A percentile compares a stretch with the other conserved stretches of the same genome.
These are phyloP conservation scores for Gymnocephalus cernua DNA, from an alignment of 2,113 vertebrate species.

Conservation along the genomic window DNA sequence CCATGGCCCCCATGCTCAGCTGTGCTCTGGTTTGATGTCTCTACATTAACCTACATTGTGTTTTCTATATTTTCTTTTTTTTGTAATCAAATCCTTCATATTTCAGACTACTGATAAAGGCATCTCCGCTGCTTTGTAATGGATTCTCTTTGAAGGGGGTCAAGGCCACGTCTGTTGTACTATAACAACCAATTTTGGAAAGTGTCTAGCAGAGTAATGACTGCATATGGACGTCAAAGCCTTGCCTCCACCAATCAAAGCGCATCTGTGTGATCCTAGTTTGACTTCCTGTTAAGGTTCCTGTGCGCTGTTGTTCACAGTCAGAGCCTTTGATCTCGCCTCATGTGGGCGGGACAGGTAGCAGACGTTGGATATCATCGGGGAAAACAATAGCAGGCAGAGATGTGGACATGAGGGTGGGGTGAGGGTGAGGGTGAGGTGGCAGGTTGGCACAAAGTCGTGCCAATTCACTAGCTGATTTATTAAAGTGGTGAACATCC, in stretches of 20 bases:
- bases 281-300: slow-evolving; percentile 75
- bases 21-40: slow-evolving; percentile 29
- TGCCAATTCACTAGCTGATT: slow-evolving; percentile 44
- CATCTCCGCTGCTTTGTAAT: slow-evolving; percentile 5
- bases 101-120: slow-evolving; percentile 1
- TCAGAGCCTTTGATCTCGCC: slow-evolving; percentile 64
- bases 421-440: slow-evolving; percentile 20
- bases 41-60: slow-evolving; percentile 1
- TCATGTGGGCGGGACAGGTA: slow-evolving; percentile 56
- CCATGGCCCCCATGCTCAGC: slow-evolving; percentile 48
- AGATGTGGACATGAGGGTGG: slow-evolving; percentile 39
- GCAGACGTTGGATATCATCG: slow-evolving; percentile 50
- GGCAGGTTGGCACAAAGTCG: slow-evolving; percentile 44
- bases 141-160: slow-evolving; percentile 25
- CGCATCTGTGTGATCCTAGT: slow-evolving; percentile 49
- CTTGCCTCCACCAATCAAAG: slow-evolving; percentile 43
- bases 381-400: slow-evolving; percentile 64
- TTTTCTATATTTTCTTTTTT: background rate
- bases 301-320: slow-evolving; percentile 49
- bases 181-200: slow-evolving; percentile 32
- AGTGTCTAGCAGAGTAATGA: background rate
- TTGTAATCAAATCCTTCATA: background rate
- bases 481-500: slow-evolving; percentile 21
- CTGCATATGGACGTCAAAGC: slow-evolving; percentile 46
- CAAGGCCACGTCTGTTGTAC: slow-evolving; percentile 31